Conservation (phyloP, 2,888 invertebrate species). For the Drosophila nigritarsus region DNA sequence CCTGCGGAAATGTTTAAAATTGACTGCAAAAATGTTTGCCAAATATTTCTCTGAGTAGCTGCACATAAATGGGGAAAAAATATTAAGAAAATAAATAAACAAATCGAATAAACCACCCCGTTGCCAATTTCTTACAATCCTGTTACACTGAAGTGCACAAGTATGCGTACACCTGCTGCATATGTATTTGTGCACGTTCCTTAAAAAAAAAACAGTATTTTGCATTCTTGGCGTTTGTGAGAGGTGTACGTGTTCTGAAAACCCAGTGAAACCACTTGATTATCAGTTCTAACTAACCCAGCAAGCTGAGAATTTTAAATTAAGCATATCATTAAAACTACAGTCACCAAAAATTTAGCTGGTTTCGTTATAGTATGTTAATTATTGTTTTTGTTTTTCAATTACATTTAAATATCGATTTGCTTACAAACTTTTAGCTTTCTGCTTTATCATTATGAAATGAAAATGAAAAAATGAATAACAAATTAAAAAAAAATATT, state of each 20-base stretch:
- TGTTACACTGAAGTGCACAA: background rate
- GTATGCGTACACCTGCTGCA: constrained; percentile 7
- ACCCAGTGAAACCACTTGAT: constrained; percentile 12
- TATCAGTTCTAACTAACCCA: background rate
- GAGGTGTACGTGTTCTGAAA: constrained; percentile 29
- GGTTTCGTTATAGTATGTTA: background rate
- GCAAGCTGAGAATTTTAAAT: background rate
- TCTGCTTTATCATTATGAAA: background rate
- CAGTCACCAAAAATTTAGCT: too few species aligned
- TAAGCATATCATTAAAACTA: background rate
- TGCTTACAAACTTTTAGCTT: background rate
- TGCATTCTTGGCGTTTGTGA: constrained; percentile 15
- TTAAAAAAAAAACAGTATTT: constrained; percentile 4
- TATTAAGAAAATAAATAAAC: background rate
- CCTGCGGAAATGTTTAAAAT: constrained; percentile 16
- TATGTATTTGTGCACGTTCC: constrained; percentile 11
- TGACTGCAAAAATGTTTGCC: constrained; percentile 63
- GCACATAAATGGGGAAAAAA: background rate
- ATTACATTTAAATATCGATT: background rate
- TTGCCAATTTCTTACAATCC: constrained; percentile 15
- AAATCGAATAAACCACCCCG: background rate
- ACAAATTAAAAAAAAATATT: background rate
- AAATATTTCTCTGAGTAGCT: constrained; percentile 41
- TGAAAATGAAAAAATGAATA: too few species aligned
- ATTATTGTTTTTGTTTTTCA: background rate